phyloP scores from a whole-genome alignment of 2,113 vertebrate genomes.

The Labeo catla region DNA sequence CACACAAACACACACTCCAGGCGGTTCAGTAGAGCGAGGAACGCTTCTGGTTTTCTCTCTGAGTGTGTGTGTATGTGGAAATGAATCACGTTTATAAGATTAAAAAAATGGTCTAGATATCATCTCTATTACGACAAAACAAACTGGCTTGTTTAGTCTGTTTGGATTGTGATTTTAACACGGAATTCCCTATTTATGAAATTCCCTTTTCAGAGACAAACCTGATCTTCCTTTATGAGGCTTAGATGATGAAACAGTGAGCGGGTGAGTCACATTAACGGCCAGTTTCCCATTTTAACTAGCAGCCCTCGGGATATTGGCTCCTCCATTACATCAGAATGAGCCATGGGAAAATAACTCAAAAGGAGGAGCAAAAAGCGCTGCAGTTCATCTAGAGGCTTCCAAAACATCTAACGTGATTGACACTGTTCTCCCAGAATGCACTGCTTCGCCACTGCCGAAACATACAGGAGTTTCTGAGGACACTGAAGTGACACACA shows the following conservation, averaged over 20 bases:
- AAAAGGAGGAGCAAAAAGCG: conserved; percentile 5
- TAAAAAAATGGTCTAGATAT: background rate
- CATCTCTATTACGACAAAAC: background rate
- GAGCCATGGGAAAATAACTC: conserved; percentile 15
- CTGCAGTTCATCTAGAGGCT: background rate
- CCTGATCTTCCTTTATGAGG: conserved; percentile 12
- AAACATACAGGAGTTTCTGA: conserved; percentile 32
- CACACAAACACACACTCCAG: conserved; percentile 24
- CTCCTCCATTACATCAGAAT: conserved; percentile 12
- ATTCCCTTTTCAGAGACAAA: conserved; percentile 27
- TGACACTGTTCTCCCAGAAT: background rate
- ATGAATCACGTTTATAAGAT: background rate
- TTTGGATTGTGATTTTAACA: conserved; percentile 17
- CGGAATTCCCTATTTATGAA: conserved; percentile 28
- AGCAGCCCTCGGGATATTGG: background rate
- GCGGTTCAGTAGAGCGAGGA: conserved; percentile 25
- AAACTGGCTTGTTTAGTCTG: conserved; percentile 7
- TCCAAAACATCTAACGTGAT: background rate
- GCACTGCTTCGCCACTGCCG: background rate
- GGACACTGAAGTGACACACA: conserved; percentile 2
- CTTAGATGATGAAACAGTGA: conserved; percentile 18
- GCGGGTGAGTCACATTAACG: conserved; percentile 33
- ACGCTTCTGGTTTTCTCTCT: conserved; percentile 30
- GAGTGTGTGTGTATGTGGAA: conserved; percentile 15
- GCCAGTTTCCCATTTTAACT: background rate